phyloP scores from a whole-genome alignment of 2,797 vertebrate genomes.

The Bradypodion ventrale region DNA sequence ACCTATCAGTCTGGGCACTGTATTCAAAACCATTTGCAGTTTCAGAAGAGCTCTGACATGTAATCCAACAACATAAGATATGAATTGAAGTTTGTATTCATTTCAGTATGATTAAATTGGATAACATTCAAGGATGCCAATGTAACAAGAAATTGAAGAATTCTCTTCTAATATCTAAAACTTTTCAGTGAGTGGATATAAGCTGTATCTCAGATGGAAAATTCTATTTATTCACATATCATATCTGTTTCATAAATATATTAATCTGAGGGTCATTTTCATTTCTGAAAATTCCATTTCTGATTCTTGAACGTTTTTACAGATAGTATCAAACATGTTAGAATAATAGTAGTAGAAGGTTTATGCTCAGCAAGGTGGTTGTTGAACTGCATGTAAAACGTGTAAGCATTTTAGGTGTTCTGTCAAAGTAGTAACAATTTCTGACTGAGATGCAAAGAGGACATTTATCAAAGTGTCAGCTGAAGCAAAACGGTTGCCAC shows the following conservation, averaged over 20 bases:
- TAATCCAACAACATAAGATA: neutral
- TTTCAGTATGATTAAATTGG: neutral
- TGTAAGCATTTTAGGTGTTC: slow-evolving; percentile 42
- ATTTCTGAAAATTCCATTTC: slow-evolving; percentile 5
- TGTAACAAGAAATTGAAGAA: neutral
- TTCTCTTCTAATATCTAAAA: neutral
- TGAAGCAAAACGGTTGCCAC: slow-evolving; percentile 21
- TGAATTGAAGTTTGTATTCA: neutral
- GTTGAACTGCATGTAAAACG: slow-evolving; percentile 39
- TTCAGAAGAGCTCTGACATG: neutral
- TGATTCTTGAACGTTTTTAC: neutral
- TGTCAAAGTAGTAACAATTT: slow-evolving; percentile 53
- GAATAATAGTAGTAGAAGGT: slow-evolving; percentile 1
- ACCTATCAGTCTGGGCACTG: neutral
- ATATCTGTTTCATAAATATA: neutral
- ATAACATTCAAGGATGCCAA: neutral
- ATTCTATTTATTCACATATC: neutral
- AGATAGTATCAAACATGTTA: slow-evolving; percentile 30
- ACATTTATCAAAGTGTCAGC: slow-evolving; percentile 58
- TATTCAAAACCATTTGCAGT: neutral
- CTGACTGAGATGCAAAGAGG: slow-evolving; percentile 39
- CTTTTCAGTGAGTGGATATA: neutral
- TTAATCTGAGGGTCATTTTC: neutral
- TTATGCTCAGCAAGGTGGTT: slow-evolving; percentile 15
- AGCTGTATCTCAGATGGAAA: neutral